Conservation (phyloP, 1,140 invertebrate species). For the Drosophila littoralis region DNA sequence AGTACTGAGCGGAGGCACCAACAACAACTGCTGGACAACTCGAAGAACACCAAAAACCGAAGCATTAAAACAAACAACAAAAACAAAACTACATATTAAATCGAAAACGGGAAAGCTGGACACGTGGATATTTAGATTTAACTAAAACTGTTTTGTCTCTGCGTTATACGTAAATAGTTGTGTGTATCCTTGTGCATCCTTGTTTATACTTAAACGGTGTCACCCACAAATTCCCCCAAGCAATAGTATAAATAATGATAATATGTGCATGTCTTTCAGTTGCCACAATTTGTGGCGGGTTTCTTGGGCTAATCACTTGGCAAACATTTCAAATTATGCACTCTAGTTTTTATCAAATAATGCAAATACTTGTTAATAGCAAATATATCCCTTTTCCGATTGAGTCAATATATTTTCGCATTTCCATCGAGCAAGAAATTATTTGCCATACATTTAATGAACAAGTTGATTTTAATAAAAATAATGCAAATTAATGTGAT, state of each 20-base stretch:
- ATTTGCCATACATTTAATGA: no score
- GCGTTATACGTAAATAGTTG: conserved; percentile 26
- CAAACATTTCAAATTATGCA: conserved; percentile 1
- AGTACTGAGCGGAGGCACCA: conserved; percentile 14
- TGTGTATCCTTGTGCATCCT: conserved; percentile 6
- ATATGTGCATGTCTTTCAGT: conserved; percentile 9
- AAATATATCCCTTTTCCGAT: conserved; percentile 27
- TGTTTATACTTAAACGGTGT: conserved; percentile 25
- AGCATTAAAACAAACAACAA: neutral
- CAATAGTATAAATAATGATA: conserved; percentile 24
- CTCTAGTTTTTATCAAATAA: conserved; percentile 25
- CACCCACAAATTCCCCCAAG: conserved; percentile 11
- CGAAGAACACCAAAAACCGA: conserved; percentile 32
- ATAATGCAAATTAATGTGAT: no score
- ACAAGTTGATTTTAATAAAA: no score
- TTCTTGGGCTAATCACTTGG: conserved; percentile 2
- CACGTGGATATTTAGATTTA: conserved; percentile 13
- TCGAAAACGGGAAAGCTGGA: conserved; percentile 6
- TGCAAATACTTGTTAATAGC: conserved; percentile 41
- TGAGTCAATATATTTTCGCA: neutral
- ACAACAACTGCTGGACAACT: neutral
- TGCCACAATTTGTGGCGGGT: conserved; percentile 1
- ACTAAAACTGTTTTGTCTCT: conserved; percentile 15
- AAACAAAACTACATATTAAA: neutral
- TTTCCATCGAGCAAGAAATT: no score